Base-by-base conservation (phyloP, 2,888 invertebrate genomes). In the Dyspetes luteomarginatus region DNA sequence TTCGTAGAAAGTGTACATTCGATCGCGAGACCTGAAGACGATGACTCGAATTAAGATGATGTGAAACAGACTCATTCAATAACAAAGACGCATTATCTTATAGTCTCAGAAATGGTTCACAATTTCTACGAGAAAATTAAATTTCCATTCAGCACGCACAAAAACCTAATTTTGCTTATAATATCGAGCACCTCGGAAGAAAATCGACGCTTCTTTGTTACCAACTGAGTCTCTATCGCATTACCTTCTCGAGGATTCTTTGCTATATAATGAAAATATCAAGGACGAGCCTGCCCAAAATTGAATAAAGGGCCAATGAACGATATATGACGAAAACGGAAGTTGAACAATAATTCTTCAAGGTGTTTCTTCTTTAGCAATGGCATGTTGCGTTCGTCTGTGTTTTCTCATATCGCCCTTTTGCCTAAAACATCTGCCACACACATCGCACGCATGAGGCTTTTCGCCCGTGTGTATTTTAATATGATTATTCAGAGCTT, bases 401-500 rank as follows among this genome's bases (percentile, higher is more conserved):
- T 90, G 90, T 68, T 90, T 90, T 36, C 89, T 86, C 90, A 90
- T 90, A 55, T 90, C 90, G 12, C 90, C 90, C 58, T 90, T 90
- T 64, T 90, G 90, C 7, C 90, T 83, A 67, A 90, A 90, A 50
- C 89, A 87, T 75, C 89, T 83, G 1, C 90, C 90, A 52, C 90
- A 90, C 3, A 90, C 84, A 15, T 89, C 89, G 50, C 90, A 90
- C 0, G 87, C 87, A 43, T 90, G 90, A 0, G 90, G 90, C 60
- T 90, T 90, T 64, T 90, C 90, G 0, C 89, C 91, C 0, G 94
- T 95, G 83, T 95, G 95, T 78, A 95, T 95, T 72, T 95, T 93
- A 75, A 94, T 93, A 82, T 94, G 94, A 86, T 95, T 95, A 85
- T 95, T 95, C 9, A 95, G 86, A 1, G 95, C 95, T 87, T 95